Conservation (phyloP, 2,113 vertebrate genomes). For the Recurvirostra avosetta region DNA sequence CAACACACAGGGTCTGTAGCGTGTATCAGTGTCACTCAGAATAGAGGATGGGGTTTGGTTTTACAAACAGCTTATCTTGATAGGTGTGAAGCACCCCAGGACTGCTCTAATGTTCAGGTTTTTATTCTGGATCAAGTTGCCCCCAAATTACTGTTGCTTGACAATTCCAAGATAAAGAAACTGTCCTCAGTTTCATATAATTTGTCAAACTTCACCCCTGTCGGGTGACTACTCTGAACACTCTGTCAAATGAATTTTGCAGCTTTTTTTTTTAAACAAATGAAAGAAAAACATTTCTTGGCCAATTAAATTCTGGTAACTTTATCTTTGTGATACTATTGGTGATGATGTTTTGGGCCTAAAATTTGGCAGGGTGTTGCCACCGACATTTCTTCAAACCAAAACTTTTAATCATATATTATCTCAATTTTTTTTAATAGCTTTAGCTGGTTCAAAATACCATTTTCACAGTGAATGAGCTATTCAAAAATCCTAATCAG, state of each 20-base stretch:
- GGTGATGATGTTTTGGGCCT: neutral
- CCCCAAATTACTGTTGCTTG: neutral
- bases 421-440: constrained; percentile 35
- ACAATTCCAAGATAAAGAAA: neutral
- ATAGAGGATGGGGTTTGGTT: neutral
- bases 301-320: neutral
- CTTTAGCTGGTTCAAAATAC: constrained; percentile 45
- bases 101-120: neutral
- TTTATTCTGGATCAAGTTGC: neutral
- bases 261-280: neutral
- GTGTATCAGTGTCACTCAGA: neutral
- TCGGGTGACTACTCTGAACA: neutral
- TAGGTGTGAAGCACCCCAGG: neutral
- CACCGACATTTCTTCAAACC: constrained; percentile 12
- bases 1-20: neutral
- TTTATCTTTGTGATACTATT: neutral
- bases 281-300: neutral
- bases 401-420: constrained; percentile 47
- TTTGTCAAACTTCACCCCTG: neutral
- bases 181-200: neutral
- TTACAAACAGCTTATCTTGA: neutral
- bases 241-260: neutral
- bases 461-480: constrained; percentile 33
- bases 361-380: constrained; percentile 29
- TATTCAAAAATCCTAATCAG: constrained; percentile 51